Percentiles rank a stretch among this genome's conserved stretches.
phyloP scores from a whole-genome alignment of 2,888 invertebrate species.

The Lochmaea crataegi region DNA sequence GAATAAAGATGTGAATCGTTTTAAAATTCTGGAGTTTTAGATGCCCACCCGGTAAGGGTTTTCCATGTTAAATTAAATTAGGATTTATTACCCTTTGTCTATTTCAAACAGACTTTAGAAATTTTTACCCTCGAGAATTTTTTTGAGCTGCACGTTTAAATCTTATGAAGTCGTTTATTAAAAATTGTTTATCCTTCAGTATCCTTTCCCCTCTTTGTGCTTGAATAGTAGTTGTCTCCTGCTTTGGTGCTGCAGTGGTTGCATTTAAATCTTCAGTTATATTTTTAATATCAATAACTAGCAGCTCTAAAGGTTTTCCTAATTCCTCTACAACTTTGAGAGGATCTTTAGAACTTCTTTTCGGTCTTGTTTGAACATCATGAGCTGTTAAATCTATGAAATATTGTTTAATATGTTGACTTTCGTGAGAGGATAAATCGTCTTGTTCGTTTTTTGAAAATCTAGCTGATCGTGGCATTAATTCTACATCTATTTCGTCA shows the following conservation, averaged over 20 bases:
- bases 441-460: conserved; percentile 40
- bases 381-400: conserved; percentile 28
- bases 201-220: background rate
- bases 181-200: conserved; percentile 31
- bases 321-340: conserved; percentile 49
- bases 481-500: conserved; percentile 51
- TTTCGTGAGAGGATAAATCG: conserved; percentile 6
- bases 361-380: conserved; percentile 27
- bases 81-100: too few species aligned
- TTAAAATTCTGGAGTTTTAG: too few species aligned
- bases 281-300: conserved; percentile 47
- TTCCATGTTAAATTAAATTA: too few species aligned
- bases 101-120: too few species aligned
- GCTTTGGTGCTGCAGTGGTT: background rate
- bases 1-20: too few species aligned
- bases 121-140: background rate
- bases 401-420: conserved; percentile 30
- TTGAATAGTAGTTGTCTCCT: background rate
- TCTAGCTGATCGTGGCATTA: conserved; percentile 48
- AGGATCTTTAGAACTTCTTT: conserved; percentile 37
- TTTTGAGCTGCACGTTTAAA: conserved; percentile 52
- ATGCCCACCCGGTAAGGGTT: too few species aligned
- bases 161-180: conserved; percentile 61
- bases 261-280: conserved; percentile 28
- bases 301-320: conserved; percentile 55